phyloP scores from a whole-genome alignment of 2,888 invertebrate genomes.

The Eugnorisma glareosa region DNA sequence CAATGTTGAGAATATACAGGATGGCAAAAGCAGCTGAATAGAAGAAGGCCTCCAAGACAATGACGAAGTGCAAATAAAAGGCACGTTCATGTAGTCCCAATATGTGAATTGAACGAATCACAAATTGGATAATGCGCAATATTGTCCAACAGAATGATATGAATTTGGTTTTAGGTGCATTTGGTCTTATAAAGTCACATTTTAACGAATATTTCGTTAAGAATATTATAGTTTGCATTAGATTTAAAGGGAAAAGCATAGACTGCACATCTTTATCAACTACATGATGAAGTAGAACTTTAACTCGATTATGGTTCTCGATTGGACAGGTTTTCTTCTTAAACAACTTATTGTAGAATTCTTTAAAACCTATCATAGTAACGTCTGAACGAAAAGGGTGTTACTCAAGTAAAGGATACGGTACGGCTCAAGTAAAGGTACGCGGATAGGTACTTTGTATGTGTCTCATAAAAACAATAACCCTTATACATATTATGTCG shows the following conservation, averaged over 20 bases:
- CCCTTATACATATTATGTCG: neutral
- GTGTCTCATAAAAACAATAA: neutral
- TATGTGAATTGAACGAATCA: accelerated
- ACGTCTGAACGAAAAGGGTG: neutral
- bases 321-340: neutral
- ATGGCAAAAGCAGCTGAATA: neutral
- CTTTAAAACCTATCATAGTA: conserved; percentile 3
- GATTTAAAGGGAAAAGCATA: conserved; percentile 11
- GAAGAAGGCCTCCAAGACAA: neutral
- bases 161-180: neutral
- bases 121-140: neutral
- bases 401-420: neutral
- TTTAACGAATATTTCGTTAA: conserved; percentile 16
- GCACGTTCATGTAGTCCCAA: accelerated
- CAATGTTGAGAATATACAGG: conserved; percentile 13
- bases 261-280: conserved; percentile 24
- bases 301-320: neutral
- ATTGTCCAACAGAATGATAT: conserved; percentile 14
- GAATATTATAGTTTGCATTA: conserved; percentile 16
- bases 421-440: neutral
- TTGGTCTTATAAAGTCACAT: neutral
- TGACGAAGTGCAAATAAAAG: neutral
- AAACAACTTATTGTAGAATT: conserved; percentile 5
- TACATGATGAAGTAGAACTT: neutral
- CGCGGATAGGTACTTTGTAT: neutral